Conservation (phyloP, 2,113 vertebrate genomes). For the Marmota flaviventris region DNA sequence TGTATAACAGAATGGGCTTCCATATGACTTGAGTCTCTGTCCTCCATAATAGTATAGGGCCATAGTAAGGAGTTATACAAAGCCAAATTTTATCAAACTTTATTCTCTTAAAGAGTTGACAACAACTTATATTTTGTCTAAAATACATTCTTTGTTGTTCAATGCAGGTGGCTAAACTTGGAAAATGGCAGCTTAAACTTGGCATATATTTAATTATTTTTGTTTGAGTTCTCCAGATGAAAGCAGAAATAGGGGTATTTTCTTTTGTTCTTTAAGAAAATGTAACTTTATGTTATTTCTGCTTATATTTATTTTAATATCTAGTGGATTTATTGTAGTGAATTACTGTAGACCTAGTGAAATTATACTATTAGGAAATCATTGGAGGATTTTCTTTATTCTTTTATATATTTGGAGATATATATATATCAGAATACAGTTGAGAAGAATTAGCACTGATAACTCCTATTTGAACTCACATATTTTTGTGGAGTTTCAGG, state of each 20-base stretch:
- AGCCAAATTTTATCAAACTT: not conserved
- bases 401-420: not conserved
- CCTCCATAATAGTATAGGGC: not conserved
- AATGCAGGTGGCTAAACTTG: not conserved
- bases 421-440: not conserved
- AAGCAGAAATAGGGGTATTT: not conserved
- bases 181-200: not conserved
- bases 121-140: not conserved
- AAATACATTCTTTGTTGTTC: slow-evolving; percentile 8
- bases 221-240: not conserved
- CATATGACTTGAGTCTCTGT: not conserved
- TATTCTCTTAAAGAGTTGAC: slow-evolving; percentile 11
- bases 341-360: not conserved
- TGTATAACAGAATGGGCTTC: not conserved
- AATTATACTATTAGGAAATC: not conserved
- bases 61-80: not conserved
- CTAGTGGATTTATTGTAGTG: too few species aligned
- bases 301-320: not conserved
- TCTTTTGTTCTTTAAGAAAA: slow-evolving; percentile 22
- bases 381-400: not conserved
- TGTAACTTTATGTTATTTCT: not conserved
- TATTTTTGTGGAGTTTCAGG: slow-evolving; percentile 23
- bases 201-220: not conserved
- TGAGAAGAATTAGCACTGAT: not conserved
- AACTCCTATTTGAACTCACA: slow-evolving; percentile 5